phyloP scores from a whole-genome alignment of 1,140 invertebrate genomes.

The Drosophila paulistorum region DNA sequence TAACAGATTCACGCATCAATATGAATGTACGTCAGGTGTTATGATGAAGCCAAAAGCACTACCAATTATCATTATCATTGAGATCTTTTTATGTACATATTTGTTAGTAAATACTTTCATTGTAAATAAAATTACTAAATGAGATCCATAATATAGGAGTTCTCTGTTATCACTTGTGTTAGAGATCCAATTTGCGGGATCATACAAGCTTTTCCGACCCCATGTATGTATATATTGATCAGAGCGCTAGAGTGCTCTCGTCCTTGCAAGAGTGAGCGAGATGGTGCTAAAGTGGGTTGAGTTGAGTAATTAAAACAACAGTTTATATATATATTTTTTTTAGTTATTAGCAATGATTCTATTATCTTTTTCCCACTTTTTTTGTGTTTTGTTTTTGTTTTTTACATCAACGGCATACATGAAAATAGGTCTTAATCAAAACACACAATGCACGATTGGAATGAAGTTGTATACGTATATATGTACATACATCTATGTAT shows the following conservation, averaged over 20 bases:
- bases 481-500: conserved; percentile 57
- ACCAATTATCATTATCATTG: too few relatives aligned
- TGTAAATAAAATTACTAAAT: not conserved
- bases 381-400: conserved; percentile 24
- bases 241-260: too few relatives aligned
- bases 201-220: too few relatives aligned
- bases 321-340: conserved; percentile 5
- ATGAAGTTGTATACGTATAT: conserved; percentile 48
- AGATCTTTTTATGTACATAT: too few relatives aligned
- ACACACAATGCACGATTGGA: conserved; percentile 56
- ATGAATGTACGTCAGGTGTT: conserved; percentile 90
- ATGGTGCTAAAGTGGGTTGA: too few relatives aligned
- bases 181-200: too few relatives aligned
- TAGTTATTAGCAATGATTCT: conserved; percentile 67
- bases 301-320: conserved; percentile 23
- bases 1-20: conserved; percentile 88
- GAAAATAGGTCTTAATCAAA: conserved; percentile 46
- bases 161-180: not conserved
- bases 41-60: not conserved
- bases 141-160: not conserved
- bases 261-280: too few relatives aligned
- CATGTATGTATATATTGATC: too few relatives aligned
- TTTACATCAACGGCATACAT: conserved; percentile 59
- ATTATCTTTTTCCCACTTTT: conserved; percentile 51
- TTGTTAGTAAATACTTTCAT: conserved; percentile 1